These are phyloP conservation scores for Cryptus viduatorius DNA, from an alignment of 2,888 invertebrate genomes.

Conservation along the genomic window DNA sequence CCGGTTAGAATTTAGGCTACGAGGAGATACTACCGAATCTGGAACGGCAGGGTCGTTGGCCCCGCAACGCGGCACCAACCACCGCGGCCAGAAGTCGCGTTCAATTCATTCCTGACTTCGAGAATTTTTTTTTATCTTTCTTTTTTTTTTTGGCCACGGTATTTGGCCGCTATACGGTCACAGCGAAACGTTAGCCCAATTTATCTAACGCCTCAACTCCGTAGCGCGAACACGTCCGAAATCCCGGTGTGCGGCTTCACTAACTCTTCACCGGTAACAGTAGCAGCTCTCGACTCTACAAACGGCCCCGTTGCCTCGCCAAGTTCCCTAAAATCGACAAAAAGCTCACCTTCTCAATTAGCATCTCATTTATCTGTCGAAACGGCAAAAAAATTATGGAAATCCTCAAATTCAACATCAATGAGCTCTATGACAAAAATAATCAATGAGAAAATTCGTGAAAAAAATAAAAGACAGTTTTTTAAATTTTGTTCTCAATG, in stretches of 20 bases:
- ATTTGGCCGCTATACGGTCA: constrained; percentile 31
- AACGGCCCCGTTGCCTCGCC: neutral
- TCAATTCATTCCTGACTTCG: constrained; percentile 56
- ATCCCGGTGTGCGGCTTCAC: constrained; percentile 43
- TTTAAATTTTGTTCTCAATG: too few species aligned
- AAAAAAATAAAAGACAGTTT: too few species aligned
- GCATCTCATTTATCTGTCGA: neutral
- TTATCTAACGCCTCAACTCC: constrained; percentile 48
- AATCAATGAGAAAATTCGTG: too few species aligned
- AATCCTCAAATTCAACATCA: too few species aligned
- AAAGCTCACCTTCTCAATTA: neutral
- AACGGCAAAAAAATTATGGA: neutral
- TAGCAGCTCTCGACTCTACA: neutral
- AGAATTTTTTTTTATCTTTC: constrained; percentile 31
- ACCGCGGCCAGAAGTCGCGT: constrained; percentile 49
- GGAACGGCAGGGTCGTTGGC: constrained; percentile 83
- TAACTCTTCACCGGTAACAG: neutral
- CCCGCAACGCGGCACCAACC: constrained; percentile 64
- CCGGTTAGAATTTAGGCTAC: constrained; percentile 84
- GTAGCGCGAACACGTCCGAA: constrained; percentile 48
- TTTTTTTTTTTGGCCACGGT: constrained; percentile 54
- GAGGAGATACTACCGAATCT: constrained; percentile 82
- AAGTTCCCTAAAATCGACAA: neutral
- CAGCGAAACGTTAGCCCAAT: constrained; percentile 63
- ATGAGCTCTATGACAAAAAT: too few species aligned